These are phyloP conservation scores for Mythimna albipuncta DNA, from an alignment of 2,888 invertebrate genomes.

Conservation along the genomic window DNA sequence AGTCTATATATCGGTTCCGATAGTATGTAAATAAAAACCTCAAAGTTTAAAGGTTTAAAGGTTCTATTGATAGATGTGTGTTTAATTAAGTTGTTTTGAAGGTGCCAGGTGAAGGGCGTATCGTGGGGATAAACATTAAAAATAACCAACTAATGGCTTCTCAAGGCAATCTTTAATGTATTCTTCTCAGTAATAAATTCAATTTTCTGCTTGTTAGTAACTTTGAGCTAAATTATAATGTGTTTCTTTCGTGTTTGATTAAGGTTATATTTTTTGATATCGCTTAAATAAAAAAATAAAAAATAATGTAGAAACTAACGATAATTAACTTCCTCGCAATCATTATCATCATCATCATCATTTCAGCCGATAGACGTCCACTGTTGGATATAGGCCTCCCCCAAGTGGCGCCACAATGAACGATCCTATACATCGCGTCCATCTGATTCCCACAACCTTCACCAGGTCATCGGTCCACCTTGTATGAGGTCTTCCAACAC, in stretches of 20 bases:
- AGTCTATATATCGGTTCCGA: too few relatives aligned
- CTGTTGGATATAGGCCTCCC: too few relatives aligned
- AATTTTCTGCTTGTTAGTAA: conserved; percentile 33
- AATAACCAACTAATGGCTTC: conserved; percentile 66
- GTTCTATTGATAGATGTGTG: conserved; percentile 26
- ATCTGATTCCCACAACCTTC: too few relatives aligned
- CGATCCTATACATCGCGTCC: too few relatives aligned
- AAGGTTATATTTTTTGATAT: neutral
- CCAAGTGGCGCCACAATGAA: too few relatives aligned
- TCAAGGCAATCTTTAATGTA: conserved; percentile 56
- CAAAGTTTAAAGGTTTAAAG: conserved; percentile 14
- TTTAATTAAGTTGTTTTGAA: conserved; percentile 55
- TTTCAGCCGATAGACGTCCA: too few relatives aligned
- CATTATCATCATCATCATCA: too few relatives aligned
- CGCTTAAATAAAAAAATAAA: too few relatives aligned
- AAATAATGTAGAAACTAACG: too few relatives aligned
- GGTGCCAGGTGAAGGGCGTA: conserved; percentile 63
- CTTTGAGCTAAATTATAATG: conserved; percentile 11
- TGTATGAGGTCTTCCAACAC: too few relatives aligned
- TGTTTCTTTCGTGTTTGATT: conserved; percentile 1
- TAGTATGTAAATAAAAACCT: conserved; percentile 27
- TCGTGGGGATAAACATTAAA: conserved; percentile 62
- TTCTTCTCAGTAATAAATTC: conserved; percentile 24
- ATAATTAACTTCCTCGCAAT: too few relatives aligned
- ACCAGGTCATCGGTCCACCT: too few relatives aligned